A percentile compares a stretch with the other conserved stretches of the same genome.
These are phyloP conservation scores for Pungitius pungitius DNA, from an alignment of 2,113 vertebrate genomes.

Conservation along the genomic window DNA sequence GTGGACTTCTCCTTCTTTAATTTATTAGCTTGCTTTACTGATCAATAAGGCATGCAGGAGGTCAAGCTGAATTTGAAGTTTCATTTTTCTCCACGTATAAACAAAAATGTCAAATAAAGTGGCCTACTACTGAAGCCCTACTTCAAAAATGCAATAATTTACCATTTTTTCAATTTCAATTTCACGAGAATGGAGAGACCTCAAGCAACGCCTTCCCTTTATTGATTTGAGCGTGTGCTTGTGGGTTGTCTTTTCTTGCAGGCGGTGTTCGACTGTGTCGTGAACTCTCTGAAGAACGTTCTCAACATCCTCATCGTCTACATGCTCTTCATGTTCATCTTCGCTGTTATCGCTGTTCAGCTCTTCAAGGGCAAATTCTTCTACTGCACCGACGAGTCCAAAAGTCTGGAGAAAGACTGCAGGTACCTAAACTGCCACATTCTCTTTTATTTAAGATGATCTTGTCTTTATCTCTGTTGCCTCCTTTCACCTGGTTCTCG, in stretches of 20 bases:
- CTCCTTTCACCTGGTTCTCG: not conserved
- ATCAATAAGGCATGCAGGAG: too few relatives aligned
- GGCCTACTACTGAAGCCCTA: not conserved
- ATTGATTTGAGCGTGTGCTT: not conserved
- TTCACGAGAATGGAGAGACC: not conserved
- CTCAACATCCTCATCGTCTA: conserved; percentile 98
- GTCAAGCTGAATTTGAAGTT: too few relatives aligned
- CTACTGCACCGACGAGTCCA: conserved; percentile 97
- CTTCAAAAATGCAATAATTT: not conserved
- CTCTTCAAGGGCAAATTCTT: conserved; percentile 99
- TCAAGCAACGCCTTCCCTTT: not conserved
- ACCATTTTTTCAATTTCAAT: not conserved
- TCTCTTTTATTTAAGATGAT: not conserved
- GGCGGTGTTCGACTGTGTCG: conserved; percentile 98
- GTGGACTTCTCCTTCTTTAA: too few relatives aligned
- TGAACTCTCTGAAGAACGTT: conserved; percentile 97
- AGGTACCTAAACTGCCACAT: conserved; percentile 76
- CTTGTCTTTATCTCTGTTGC: not conserved
- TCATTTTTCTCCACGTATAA: too few relatives aligned
- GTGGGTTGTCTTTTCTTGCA: conserved; percentile 62
- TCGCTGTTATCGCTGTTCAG: conserved; percentile 96
- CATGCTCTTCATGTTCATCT: conserved; percentile 99
- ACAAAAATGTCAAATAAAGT: not conserved
- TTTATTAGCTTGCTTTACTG: too few relatives aligned
- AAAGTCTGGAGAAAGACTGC: conserved; percentile 95